Conservation (phyloP, 2,113 vertebrate genomes). For the Hymenochirus boettgeri region DNA sequence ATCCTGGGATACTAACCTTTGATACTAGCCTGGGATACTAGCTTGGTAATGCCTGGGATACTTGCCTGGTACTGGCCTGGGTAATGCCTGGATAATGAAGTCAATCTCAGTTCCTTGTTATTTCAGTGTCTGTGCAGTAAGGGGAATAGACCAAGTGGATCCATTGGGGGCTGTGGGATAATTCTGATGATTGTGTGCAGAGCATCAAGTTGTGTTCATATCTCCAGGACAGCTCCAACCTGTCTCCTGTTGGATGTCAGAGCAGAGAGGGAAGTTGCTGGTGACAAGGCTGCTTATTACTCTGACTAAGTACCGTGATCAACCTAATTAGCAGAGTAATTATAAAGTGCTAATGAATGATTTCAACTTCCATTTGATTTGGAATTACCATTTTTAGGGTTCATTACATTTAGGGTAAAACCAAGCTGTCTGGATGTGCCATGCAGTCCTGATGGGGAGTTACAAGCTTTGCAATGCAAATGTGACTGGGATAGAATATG, state of each 20-base stretch:
- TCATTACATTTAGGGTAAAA: constrained; percentile 43
- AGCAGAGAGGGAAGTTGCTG: constrained; percentile 66
- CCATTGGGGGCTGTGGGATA: constrained; percentile 32
- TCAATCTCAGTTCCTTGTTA: too few relatives aligned
- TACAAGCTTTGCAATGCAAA: background rate
- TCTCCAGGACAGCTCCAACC: constrained; percentile 54
- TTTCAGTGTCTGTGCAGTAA: constrained; percentile 24
- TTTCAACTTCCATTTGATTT: constrained; percentile 67
- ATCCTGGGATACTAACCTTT: too few relatives aligned
- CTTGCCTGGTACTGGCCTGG: too few relatives aligned
- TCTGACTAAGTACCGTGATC: constrained; percentile 77
- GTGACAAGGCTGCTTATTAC: constrained; percentile 69
- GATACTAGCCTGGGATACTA: too few relatives aligned
- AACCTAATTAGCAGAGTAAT: constrained; percentile 87
- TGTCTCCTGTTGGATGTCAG: constrained; percentile 64
- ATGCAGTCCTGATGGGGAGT: background rate
- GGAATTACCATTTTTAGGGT: constrained; percentile 56
- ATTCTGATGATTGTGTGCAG: constrained; percentile 48
- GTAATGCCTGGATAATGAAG: too few relatives aligned
- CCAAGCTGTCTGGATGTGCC: background rate
- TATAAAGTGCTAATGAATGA: constrained; percentile 88
- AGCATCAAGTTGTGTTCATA: constrained; percentile 49
- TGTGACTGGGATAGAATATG: background rate
- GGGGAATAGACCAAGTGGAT: constrained; percentile 38
- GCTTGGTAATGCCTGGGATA: too few relatives aligned